Evolutionary conservation across 1,140 invertebrate genomes (phyloP).

Genomic region (Zaprionus davidi): DNA sequence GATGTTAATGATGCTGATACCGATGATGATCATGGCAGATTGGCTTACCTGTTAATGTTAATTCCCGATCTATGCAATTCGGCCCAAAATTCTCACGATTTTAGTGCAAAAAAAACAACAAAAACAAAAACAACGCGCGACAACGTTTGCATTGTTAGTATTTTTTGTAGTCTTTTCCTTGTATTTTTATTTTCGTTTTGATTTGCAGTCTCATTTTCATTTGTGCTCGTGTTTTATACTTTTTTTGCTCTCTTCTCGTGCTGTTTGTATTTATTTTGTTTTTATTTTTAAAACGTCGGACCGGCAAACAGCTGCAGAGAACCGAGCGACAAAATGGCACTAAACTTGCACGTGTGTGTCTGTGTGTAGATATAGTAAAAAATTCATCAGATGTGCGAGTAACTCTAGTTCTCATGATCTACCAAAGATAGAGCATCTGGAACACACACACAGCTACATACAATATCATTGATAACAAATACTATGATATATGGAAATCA

Average conservation of each 20-base stretch:
- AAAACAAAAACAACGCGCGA: constrained; percentile 2
- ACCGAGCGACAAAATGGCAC: constrained; percentile 34
- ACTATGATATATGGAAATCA: background rate
- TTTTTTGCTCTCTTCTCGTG: background rate
- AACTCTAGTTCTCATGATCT: background rate
- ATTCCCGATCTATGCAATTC: constrained; percentile 36
- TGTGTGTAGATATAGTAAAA: background rate
- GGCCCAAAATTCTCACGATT: constrained; percentile 16
- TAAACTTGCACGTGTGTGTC: constrained; percentile 9
- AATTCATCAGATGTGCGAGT: background rate
- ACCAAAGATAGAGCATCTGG: background rate
- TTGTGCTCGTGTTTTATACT: constrained; percentile 3
- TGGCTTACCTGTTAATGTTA: constrained; percentile 29
- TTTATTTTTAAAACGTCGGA: constrained; percentile 46
- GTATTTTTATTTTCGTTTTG: constrained; percentile 23
- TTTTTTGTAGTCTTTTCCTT: background rate
- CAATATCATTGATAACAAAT: constrained; percentile 2
- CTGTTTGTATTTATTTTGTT: constrained; percentile 31
- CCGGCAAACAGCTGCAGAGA: constrained; percentile 51
- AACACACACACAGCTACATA: background rate
- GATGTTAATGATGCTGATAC: background rate
- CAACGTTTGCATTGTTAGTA: constrained; percentile 35
- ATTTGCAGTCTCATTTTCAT: constrained; percentile 21
- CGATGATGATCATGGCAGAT: constrained; percentile 12
- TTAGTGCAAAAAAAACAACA: constrained; percentile 14